Evolutionary conservation across 2,113 vertebrate species (phyloP).

Genomic region (Nothocercus nigrocapillus): DNA sequence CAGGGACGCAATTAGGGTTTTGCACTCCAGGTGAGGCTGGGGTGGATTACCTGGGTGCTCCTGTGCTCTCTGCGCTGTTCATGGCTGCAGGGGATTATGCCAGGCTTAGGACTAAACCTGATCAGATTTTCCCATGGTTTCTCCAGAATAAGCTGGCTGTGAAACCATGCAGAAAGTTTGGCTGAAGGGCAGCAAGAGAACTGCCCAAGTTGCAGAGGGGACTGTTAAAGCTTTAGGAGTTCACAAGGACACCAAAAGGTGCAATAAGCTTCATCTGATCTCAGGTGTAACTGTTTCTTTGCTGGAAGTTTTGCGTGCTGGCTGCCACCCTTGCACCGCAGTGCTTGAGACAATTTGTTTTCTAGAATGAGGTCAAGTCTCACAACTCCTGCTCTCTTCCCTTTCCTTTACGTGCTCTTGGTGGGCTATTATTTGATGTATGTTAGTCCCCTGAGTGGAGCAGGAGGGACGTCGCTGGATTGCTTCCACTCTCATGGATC

Average conservation of each 20-base stretch:
- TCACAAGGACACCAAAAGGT: accelerated
- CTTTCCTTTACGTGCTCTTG: not conserved
- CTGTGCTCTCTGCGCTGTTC: not conserved
- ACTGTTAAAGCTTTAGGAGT: not conserved
- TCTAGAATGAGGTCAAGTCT: conserved; percentile 6
- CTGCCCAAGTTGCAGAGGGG: not conserved
- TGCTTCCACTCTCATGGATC: not conserved
- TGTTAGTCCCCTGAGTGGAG: not conserved
- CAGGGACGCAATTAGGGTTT: not conserved
- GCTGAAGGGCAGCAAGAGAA: not conserved
- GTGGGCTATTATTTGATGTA: not conserved
- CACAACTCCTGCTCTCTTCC: not conserved
- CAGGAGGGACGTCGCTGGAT: not conserved
- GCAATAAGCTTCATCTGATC: not conserved
- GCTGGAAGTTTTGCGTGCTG: not conserved
- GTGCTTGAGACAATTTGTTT: not conserved
- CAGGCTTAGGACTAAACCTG: not conserved
- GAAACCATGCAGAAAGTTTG: not conserved
- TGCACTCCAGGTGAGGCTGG: not conserved
- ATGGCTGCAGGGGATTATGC: not conserved
- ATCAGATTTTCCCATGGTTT: not conserved
- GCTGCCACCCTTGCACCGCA: not conserved
- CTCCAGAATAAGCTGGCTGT: not conserved
- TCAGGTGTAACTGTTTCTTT: not conserved
- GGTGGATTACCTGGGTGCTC: not conserved